Evolutionary conservation across 2,113 vertebrate genomes (phyloP).

Genomic region (Numida meleagris): DNA sequence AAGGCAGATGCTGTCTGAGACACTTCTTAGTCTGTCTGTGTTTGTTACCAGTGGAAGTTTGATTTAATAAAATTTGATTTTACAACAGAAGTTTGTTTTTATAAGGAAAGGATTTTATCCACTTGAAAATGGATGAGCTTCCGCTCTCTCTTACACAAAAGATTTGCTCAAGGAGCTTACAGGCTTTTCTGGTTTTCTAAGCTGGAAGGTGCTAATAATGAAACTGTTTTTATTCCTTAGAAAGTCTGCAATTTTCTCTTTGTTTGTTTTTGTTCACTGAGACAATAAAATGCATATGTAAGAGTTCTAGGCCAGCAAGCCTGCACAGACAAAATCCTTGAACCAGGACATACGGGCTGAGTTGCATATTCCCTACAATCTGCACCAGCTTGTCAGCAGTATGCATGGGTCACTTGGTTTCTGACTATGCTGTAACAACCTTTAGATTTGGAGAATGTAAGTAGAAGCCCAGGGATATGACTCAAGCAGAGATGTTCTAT

Average conservation of each 20-base stretch:
- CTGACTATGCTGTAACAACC: not conserved
- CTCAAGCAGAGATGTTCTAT: not conserved
- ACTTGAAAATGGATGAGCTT: not conserved
- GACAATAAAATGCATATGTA: not conserved
- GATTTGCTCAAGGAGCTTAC: not conserved
- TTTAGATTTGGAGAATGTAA: not conserved
- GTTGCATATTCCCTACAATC: not conserved
- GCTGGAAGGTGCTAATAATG: not conserved
- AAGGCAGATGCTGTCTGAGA: not conserved
- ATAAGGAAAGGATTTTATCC: not conserved
- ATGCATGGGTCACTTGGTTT: not conserved
- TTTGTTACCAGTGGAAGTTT: not conserved
- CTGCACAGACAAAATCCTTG: not conserved
- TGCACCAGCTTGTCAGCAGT: not conserved
- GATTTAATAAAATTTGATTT: not conserved
- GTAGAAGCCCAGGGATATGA: not conserved
- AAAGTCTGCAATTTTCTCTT: not conserved
- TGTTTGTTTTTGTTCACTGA: not conserved
- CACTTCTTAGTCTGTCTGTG: not conserved
- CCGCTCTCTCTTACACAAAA: not conserved
- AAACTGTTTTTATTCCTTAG: not conserved
- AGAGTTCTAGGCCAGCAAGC: not conserved
- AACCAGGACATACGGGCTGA: not conserved
- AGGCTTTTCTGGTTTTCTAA: not conserved
- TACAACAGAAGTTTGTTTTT: not conserved